These are phyloP conservation scores for Acanthosepion lycidas DNA, from an alignment of 2,888 invertebrate species.

Conservation along the genomic window DNA sequence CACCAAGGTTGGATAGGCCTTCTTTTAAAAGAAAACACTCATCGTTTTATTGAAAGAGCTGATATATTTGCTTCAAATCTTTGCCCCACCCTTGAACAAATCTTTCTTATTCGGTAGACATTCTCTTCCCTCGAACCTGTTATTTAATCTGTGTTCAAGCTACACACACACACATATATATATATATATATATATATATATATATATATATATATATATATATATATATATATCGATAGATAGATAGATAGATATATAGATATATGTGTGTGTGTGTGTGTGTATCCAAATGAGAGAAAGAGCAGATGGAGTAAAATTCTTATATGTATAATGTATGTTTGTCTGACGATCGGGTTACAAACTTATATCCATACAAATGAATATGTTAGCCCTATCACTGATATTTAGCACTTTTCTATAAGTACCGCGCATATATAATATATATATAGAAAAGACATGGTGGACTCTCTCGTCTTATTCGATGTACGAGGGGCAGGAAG, in stretches of 20 bases:
- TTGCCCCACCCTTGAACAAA: neutral
- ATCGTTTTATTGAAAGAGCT: neutral
- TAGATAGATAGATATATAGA: no score
- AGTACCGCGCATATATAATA: no score
- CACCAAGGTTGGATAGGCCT: rapidly evolving
- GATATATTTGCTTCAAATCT: neutral
- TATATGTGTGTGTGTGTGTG: no score
- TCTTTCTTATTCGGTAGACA: neutral
- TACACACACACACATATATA: neutral
- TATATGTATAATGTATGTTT: neutral
- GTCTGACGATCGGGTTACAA: no score
- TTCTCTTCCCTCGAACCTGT: neutral
- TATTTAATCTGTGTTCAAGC: neutral
- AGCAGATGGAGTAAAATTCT: neutral
- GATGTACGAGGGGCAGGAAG: no score
- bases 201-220: no score
- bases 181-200: neutral
- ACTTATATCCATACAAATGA: no score
- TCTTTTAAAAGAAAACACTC: neutral
- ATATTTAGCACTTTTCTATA: no score
- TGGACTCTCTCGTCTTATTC: no score
- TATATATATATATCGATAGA: no score
- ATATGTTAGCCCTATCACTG: no score
- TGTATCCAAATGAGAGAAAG: neutral
- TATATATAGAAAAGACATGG: no score